Evolutionary conservation across 2,888 invertebrate species (phyloP), one percentile per base, ranked within the genome.

Genomic region (Copidosoma aretas): DNA sequence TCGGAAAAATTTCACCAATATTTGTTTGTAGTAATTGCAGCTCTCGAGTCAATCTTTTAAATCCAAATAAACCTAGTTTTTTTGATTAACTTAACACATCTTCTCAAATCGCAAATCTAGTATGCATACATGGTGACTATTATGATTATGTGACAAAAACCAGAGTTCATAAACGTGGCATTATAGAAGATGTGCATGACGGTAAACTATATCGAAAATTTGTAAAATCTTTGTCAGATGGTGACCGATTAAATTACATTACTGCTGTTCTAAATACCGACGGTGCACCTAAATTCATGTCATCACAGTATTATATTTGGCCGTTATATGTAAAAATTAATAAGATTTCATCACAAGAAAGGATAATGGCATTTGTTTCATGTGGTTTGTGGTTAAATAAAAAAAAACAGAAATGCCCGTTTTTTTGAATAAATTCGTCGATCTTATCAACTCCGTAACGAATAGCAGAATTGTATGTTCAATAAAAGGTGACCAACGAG

Each of bases 241-340:
- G 21, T 2, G 52, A 60, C 19, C 56, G 19, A 60, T n/a, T n/a
- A 8, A 60, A 22, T 19, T 68, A 57, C n/a, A 52, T 64, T 1
- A 41, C 51, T 22, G 21, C 5, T 1, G 24, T 46, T 15, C 54
- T 68, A 8, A 68, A 64, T 39, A 60, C 64, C 1, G 64, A 68
- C 56, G 68, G 60, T 15, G 64, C 68, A 1, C 56, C 41, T 1
- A 32, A 56, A 14, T 68, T 64, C 52, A 56, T 60, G 24, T 43
- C 21, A 21, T 64, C 68, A 1, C 10, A 51, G 4, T 58, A 58
- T 43, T 64, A 60, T 15, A 60, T 64, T 32, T 68, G 60, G 68
- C 68, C 64, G 10, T 19, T 68, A 14, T 64, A 41, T 12, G 49
- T 64, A 12, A 54, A 56, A 54, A 19, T 64, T 1, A 64, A 68